Evolutionary conservation across 1,140 invertebrate species (phyloP).

Genomic region (Caenorhabditis briggsae): DNA sequence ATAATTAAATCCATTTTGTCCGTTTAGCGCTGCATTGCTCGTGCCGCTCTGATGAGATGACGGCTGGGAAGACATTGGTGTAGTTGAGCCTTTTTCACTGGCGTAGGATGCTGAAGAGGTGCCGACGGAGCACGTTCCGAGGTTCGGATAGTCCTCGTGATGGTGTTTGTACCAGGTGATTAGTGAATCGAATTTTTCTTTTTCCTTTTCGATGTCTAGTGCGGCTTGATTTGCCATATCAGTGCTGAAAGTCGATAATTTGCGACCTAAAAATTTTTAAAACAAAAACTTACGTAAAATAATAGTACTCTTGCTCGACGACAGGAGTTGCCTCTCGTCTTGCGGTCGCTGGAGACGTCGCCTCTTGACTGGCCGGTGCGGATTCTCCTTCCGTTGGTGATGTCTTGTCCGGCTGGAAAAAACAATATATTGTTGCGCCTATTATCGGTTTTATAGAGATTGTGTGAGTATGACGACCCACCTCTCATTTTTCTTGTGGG

Average conservation of each 20-base stretch:
- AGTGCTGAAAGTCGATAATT: background rate
- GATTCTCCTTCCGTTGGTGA: background rate
- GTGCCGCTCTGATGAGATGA: constrained; percentile 41
- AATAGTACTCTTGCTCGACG: constrained; percentile 41
- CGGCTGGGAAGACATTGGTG: constrained; percentile 43
- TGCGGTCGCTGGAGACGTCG: background rate
- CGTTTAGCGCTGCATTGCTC: constrained; percentile 18
- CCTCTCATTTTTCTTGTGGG: background rate
- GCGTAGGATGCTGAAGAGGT: constrained; percentile 2
- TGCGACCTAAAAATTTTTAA: background rate
- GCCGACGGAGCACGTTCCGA: constrained; percentile 9
- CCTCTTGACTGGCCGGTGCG: constrained; percentile 9
- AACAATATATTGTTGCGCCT: background rate
- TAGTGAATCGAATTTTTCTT: constrained; percentile 38
- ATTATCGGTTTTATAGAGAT: background rate
- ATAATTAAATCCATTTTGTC: constrained; percentile 20
- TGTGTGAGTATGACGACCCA: background rate
- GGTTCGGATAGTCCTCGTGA: constrained; percentile 10
- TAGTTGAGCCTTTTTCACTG: constrained; percentile 20
- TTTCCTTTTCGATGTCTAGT: constrained; percentile 7
- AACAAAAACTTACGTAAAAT: constrained; percentile 44
- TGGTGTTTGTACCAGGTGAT: constrained; percentile 36
- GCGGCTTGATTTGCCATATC: constrained; percentile 49
- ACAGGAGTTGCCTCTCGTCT: constrained; percentile 2
- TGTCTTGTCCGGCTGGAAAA: background rate